Base-by-base conservation (phyloP, 2,797 vertebrate genomes). In the Megaceryle alcyon region DNA sequence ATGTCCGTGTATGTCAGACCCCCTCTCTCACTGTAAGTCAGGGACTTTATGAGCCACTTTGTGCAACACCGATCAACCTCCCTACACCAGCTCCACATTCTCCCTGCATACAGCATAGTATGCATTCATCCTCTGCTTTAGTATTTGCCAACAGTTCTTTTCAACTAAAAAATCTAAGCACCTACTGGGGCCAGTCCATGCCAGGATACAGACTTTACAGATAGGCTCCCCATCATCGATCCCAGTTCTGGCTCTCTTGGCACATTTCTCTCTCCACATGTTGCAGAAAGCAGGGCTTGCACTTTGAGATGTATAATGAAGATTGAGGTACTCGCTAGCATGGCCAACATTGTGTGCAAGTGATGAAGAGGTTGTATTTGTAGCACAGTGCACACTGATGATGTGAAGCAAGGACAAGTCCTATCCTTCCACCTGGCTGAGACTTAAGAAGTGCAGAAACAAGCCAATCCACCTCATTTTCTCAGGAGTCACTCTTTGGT, bases 131-230 rank as follows among this genome's bases (percentile, higher is more conserved):
- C 59, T 69, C 28, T 53, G 13, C 10, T 63, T 73, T 44, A 61
- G 51, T 33, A 29, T 66, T 49, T 82, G 53, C 19, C 63, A 85
- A 39, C 31, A 61, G 11, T 14, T 80, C n/a, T 89, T 84, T 59
- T 59, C 4, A 1, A 26, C 33, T 75, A 49, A 87, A 79, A 85
- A 72, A 53, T 35, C 26, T 64, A 54, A 75, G 41, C 35, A 82
- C 18, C 1, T 1, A 1, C 1, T 57, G 25, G 8, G 18, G 13
- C 37, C 31, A 49, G 28, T 57, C 37, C 6, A 2, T 53, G 28
- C 29, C 70, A 8, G 21, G n/a, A 15, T 68, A 29, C 22, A 51
- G 46, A 56, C 41, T 35, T 60, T 75, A 33, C 29, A 28, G 41
- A 25, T 14, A 65, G 71, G 41, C 44, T 79, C 29, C 14, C 46